phyloP scores from a whole-genome alignment of 1,140 invertebrate species.

The Phymorhynchus buccinoides region DNA sequence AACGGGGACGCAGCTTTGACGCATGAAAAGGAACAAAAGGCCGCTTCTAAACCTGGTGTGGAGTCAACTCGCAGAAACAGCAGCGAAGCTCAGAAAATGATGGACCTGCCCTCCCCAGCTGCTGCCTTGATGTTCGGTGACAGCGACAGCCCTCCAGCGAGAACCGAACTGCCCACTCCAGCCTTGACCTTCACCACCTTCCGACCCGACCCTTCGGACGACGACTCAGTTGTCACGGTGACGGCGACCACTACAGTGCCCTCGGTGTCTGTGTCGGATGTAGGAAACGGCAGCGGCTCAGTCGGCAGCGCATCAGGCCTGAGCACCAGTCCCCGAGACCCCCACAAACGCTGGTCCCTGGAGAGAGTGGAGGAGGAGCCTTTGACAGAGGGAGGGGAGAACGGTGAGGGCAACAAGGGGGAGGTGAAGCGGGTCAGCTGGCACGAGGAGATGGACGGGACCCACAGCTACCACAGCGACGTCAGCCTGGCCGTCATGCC shows the following conservation, averaged over 20 bases:
- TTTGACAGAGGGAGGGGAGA: background rate
- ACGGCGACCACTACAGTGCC: constrained; percentile 16
- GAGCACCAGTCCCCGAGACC: constrained; percentile 8
- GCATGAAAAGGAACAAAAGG: background rate
- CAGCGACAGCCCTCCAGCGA: constrained; percentile 46
- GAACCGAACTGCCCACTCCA: constrained; percentile 22
- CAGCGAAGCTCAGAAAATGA: constrained; percentile 41
- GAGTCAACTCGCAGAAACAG: constrained; percentile 1
- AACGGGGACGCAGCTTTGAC: background rate
- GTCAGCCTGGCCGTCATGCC: constrained; percentile 47
- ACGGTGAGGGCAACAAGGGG: background rate
- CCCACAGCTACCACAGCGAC: constrained; percentile 51
- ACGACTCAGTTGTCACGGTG: constrained; percentile 25
- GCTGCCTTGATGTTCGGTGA: constrained; percentile 56
- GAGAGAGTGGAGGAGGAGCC: constrained; percentile 43
- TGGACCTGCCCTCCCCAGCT: constrained; percentile 59
- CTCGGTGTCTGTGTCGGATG: constrained; percentile 13
- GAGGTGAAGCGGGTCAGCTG: constrained; percentile 60
- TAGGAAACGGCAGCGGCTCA: background rate
- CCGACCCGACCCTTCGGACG: constrained; percentile 44
- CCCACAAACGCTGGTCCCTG: constrained; percentile 41
- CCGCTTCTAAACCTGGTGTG: background rate
- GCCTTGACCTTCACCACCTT: constrained; percentile 52
- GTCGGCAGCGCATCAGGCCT: background rate
- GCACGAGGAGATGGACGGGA: constrained; percentile 52